Percentiles rank a stretch among this genome's conserved stretches.
phyloP scores from a whole-genome alignment of 2,113 vertebrate genomes.

The Tamias sibiricus region DNA sequence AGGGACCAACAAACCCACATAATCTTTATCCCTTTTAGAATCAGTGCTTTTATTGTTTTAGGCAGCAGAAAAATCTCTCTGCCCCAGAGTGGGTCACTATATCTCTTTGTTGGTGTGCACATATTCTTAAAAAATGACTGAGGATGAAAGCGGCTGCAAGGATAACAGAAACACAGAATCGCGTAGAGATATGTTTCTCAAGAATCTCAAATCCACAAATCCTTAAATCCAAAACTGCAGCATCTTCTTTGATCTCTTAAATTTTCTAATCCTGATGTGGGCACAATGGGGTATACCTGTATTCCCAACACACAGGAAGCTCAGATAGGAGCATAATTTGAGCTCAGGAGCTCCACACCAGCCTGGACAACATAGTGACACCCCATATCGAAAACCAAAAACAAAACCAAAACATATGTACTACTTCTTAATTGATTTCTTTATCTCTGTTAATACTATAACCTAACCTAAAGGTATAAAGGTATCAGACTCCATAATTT shows the following conservation, averaged over 20 bases:
- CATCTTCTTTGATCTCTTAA: not conserved
- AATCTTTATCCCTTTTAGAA: too few species aligned
- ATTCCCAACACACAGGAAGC: not conserved
- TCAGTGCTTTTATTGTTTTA: not conserved
- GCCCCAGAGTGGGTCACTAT: not conserved
- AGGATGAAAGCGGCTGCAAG: not conserved
- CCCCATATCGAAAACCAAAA: not conserved
- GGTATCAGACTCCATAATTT: not conserved
- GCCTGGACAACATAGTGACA: not conserved
- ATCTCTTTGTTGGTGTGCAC: rapidly evolving
- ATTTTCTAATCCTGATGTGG: not conserved
- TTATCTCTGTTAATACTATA: not conserved
- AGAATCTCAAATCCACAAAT: not conserved
- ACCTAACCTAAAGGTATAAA: not conserved
- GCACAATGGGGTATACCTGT: not conserved
- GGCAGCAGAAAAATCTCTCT: not conserved
- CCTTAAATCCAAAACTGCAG: not conserved
- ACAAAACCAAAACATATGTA: not conserved
- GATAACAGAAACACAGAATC: not conserved
- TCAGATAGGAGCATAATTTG: not conserved
- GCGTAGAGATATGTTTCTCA: not conserved
- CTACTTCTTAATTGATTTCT: not conserved
- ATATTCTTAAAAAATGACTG: not conserved
- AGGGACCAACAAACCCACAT: not conserved
- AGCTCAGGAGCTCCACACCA: not conserved